phyloP scores from a whole-genome alignment of 2,113 vertebrate genomes.

The Alosa alosa region DNA sequence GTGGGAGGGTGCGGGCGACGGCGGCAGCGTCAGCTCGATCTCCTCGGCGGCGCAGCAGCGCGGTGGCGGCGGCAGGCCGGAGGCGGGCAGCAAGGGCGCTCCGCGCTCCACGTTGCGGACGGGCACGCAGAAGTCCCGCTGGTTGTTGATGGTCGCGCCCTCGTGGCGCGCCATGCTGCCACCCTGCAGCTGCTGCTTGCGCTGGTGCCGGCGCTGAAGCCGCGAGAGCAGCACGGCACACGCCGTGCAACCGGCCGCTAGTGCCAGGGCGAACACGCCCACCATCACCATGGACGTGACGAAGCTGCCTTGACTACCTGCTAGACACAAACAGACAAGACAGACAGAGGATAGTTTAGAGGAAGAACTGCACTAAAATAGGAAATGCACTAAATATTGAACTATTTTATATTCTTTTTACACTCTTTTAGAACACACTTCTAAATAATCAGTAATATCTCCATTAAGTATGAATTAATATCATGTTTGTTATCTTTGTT shows the following conservation, averaged over 20 bases:
- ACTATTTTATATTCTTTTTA: not conserved
- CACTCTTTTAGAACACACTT: not conserved
- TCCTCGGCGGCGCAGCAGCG: slow-evolving; percentile 64
- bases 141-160: slow-evolving; percentile 75
- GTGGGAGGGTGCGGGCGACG: slow-evolving; percentile 64
- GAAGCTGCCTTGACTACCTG: slow-evolving; percentile 56
- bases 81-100: slow-evolving; percentile 51
- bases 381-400: not conserved
- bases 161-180: slow-evolving; percentile 37
- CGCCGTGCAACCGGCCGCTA: slow-evolving; percentile 57
- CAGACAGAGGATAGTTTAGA: not conserved
- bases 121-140: slow-evolving; percentile 74
- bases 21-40: slow-evolving; percentile 72
- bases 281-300: slow-evolving; percentile 72
- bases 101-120: slow-evolving; percentile 71
- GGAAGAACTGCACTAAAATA: not conserved
- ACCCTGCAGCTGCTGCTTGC: slow-evolving; percentile 61
- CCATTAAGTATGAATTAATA: not conserved
- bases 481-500: not conserved
- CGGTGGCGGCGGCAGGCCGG: slow-evolving; percentile 27
- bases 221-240: slow-evolving; percentile 67
- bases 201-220: slow-evolving; percentile 62
- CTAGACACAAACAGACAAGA: not conserved
- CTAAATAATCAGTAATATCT: not conserved
- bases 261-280: slow-evolving; percentile 61